A percentile compares a stretch with the other conserved stretches of the same genome.
Evolutionary conservation across 1,140 invertebrate species (phyloP).

Genomic region (Drosophila gunungcola): DNA sequence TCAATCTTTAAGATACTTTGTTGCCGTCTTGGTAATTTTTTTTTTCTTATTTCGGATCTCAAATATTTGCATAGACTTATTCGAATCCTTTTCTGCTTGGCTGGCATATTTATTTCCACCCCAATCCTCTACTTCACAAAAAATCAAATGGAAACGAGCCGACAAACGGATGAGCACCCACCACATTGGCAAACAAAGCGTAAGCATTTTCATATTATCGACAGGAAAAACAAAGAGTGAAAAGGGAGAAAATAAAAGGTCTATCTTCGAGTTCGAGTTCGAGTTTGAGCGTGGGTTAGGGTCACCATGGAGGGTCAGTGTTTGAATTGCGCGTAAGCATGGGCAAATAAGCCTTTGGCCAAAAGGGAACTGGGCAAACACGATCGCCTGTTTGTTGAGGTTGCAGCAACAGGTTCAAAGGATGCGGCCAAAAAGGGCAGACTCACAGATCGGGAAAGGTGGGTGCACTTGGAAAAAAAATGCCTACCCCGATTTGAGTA

Average conservation of each 20-base stretch:
- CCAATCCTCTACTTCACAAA: constrained; percentile 47
- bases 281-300: constrained; percentile 45
- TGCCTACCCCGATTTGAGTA: no score
- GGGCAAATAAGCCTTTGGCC: constrained; percentile 78
- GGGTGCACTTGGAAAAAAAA: neutral
- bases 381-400: constrained; percentile 70
- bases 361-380: constrained; percentile 70
- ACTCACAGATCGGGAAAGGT: constrained; percentile 14
- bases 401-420: constrained; percentile 78
- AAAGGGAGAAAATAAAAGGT: constrained; percentile 56
- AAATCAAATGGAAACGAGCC: constrained; percentile 52
- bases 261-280: constrained; percentile 34
- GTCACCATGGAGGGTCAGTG: constrained; percentile 66
- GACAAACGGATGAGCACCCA: constrained; percentile 58
- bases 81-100: constrained; percentile 65
- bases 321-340: constrained; percentile 65
- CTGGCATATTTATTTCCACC: constrained; percentile 34
- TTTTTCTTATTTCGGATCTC: constrained; percentile 28
- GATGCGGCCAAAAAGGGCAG: constrained; percentile 60
- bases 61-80: constrained; percentile 73
- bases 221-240: constrained; percentile 48
- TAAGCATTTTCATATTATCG: constrained; percentile 64
- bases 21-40: neutral
- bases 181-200: constrained; percentile 73
- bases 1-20: constrained; percentile 47